phyloP scores from a whole-genome alignment of 2,113 vertebrate genomes.

The Pseudopipra pipra region DNA sequence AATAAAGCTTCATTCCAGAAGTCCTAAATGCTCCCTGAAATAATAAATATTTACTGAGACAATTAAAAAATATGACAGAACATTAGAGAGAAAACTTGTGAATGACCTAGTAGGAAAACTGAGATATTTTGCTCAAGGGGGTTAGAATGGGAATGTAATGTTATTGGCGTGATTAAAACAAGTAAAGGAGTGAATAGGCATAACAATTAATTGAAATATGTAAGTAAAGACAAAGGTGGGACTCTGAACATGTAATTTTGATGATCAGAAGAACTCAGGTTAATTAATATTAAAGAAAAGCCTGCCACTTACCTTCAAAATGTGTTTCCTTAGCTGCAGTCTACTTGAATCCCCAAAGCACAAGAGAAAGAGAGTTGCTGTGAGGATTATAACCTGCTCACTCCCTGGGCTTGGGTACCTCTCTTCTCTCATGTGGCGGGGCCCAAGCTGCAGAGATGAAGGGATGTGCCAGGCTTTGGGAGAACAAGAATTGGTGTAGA shows the following conservation, averaged over 20 bases:
- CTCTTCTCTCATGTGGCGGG: fast-evolving
- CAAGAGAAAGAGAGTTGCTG: not conserved
- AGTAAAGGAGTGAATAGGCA: not conserved
- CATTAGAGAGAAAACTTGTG: conserved; percentile 47
- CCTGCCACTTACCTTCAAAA: not conserved
- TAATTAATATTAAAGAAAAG: not conserved
- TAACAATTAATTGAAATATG: conserved; percentile 19
- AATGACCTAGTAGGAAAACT: conserved; percentile 44
- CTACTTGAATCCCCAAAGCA: not conserved
- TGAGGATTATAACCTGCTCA: not conserved
- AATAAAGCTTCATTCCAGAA: conserved; percentile 13
- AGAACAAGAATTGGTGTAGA: not conserved
- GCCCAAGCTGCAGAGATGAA: not conserved
- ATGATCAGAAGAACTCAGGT: not conserved
- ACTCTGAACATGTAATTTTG: conserved; percentile 1
- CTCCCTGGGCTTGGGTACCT: fast-evolving
- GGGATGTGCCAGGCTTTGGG: fast-evolving
- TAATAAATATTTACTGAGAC: conserved; percentile 54
- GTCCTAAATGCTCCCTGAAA: conserved; percentile 43
- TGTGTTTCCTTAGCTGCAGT: not conserved
- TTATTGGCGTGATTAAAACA: conserved; percentile 42
- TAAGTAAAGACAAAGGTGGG: conserved; percentile 40
- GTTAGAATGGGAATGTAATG: conserved; percentile 24
- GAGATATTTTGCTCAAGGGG: conserved; percentile 49
- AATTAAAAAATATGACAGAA: conserved; percentile 42